phyloP scores from a whole-genome alignment of 2,113 vertebrate species.

The Trochalopteron elliotii region DNA sequence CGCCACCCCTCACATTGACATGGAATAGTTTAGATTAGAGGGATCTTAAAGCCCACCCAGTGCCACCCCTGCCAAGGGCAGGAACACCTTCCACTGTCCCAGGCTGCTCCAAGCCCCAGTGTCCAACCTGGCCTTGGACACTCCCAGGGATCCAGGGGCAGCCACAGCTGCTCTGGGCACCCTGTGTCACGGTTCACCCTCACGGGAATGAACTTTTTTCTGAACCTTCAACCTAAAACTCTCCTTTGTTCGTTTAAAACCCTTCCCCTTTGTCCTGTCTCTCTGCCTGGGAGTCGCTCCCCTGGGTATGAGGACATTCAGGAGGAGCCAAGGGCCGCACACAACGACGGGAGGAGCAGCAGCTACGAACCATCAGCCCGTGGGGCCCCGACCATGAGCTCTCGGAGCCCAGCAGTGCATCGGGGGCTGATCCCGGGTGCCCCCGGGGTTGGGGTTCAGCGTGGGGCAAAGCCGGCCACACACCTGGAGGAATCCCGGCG shows the following conservation, averaged over 20 bases:
- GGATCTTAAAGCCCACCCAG: background rate
- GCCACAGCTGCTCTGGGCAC: background rate
- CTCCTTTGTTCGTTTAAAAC: background rate
- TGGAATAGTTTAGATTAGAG: background rate
- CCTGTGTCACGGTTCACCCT: background rate
- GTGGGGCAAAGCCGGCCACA: rapidly evolving
- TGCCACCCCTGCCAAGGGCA: background rate
- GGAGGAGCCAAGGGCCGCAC: background rate
- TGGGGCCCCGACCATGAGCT: rapidly evolving
- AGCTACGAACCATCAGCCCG: rapidly evolving
- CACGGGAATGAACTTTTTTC: background rate
- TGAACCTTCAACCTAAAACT: background rate
- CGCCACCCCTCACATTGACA: rapidly evolving
- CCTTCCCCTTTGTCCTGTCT: too few species aligned
- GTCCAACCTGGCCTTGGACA: rapidly evolving
- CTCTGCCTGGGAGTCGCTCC: background rate
- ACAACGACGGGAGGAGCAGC: background rate
- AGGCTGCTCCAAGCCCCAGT: rapidly evolving
- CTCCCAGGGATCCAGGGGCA: background rate
- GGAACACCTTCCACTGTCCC: background rate
- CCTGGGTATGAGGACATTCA: rapidly evolving
- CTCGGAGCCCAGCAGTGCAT: rapidly evolving
- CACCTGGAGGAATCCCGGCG: rapidly evolving
- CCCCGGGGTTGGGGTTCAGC: background rate
- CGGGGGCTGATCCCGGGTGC: background rate